Percentiles rank a stretch among this genome's conserved stretches.
Conservation (phyloP, 2,113 vertebrate genomes). For the Noturus placidus region DNA sequence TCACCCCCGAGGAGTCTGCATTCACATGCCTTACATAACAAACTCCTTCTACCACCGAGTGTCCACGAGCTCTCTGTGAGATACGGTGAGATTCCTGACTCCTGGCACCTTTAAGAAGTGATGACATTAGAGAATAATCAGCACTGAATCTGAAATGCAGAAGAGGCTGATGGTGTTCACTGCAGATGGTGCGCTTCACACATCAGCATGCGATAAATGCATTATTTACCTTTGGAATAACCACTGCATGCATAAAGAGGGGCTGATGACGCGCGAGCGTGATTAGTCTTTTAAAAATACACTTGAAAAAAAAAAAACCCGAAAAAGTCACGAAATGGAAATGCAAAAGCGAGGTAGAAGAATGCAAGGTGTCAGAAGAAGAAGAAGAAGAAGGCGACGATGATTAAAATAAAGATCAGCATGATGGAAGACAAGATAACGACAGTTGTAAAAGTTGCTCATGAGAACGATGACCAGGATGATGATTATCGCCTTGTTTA, state of each 20-base stretch:
- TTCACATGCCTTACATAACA: slow-evolving; percentile 1
- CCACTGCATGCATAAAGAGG: slow-evolving; percentile 20
- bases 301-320: not conserved
- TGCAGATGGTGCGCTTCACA: slow-evolving; percentile 45
- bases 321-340: not conserved
- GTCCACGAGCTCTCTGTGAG: not conserved
- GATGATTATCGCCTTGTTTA: not conserved
- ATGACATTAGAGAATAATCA: slow-evolving; percentile 44
- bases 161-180: not conserved
- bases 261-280: slow-evolving; percentile 14
- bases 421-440: not conserved
- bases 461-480: not conserved
- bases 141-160: slow-evolving; percentile 37
- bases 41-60: not conserved
- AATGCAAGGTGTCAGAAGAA: not conserved
- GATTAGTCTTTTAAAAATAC: not conserved
- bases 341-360: not conserved
- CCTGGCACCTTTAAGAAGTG: not conserved
- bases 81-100: not conserved
- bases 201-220: slow-evolving; percentile 18
- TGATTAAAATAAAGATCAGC: not conserved
- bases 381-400: not conserved
- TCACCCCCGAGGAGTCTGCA: not conserved
- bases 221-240: slow-evolving; percentile 35
- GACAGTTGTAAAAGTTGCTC: not conserved